Evolutionary conservation across 2,888 invertebrate species (phyloP).

Genomic region (Prenolepis imparis): DNA sequence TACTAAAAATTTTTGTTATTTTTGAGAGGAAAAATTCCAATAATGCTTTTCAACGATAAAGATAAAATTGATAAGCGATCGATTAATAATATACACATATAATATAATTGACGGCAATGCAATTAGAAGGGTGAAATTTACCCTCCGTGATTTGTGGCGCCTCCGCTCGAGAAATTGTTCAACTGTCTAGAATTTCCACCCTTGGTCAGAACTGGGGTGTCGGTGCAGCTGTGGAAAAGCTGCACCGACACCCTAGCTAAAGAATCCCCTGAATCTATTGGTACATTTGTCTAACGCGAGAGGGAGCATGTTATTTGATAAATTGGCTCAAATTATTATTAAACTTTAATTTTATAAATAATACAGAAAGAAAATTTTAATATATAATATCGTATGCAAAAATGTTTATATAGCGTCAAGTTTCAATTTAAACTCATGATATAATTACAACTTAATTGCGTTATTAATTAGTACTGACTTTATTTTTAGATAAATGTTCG

Average conservation of each 20-base stretch:
- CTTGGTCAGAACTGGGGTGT: conserved; percentile 36
- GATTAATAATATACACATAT: not conserved
- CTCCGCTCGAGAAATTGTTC: conserved; percentile 58
- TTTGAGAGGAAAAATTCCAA: not conserved
- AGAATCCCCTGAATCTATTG: conserved; percentile 9
- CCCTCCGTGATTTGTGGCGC: conserved; percentile 65
- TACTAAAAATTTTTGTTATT: not conserved
- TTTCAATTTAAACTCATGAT: not conserved
- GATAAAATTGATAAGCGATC: not conserved
- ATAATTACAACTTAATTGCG: not conserved
- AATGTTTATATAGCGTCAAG: not conserved
- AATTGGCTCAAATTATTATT: not conserved
- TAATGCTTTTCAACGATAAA: not conserved
- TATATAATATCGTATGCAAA: not conserved
- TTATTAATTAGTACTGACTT: not conserved
- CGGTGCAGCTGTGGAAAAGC: conserved; percentile 6
- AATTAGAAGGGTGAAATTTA: conserved; percentile 22
- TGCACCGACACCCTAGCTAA: conserved; percentile 40
- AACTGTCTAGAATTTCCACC: conserved; percentile 62
- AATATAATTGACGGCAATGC: not conserved
- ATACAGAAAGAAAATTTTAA: not conserved
- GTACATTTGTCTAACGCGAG: conserved; percentile 47
- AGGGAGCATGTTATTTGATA: conserved; percentile 61
- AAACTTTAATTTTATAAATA: conserved; percentile 9
- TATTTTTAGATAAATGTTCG: not conserved